These are phyloP conservation scores for Pheosia tremula DNA, from an alignment of 2,888 invertebrate genomes.

Conservation along the genomic window DNA sequence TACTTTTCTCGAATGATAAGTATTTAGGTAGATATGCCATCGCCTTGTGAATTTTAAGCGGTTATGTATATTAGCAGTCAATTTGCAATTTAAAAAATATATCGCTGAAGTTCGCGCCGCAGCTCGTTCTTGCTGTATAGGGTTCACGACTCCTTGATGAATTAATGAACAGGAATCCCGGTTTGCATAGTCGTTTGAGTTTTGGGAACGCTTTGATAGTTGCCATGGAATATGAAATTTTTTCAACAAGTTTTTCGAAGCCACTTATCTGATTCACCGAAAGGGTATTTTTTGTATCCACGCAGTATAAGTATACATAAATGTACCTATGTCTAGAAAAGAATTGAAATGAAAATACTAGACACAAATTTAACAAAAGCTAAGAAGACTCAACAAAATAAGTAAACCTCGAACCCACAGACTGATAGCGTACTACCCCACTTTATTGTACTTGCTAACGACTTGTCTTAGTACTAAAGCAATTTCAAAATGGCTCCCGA, in stretches of 20 bases:
- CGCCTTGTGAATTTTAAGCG: background rate
- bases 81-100: conserved; percentile 74
- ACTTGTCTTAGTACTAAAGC: conserved; percentile 80
- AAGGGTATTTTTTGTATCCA: background rate
- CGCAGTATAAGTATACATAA: too few relatives aligned
- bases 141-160: conserved; percentile 38
- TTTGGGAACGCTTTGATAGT: conserved; percentile 27
- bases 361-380: too few relatives aligned
- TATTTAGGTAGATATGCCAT: background rate
- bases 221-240: conserved; percentile 7
- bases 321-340: too few relatives aligned
- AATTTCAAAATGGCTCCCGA: conserved; percentile 82
- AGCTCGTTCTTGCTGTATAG: conserved; percentile 47
- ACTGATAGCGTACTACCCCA: background rate
- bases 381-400: too few relatives aligned
- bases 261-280: background rate
- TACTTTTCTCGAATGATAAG: too few relatives aligned
- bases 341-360: too few relatives aligned
- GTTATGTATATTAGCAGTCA: conserved; percentile 75
- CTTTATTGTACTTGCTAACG: conserved; percentile 76
- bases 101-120: conserved; percentile 52
- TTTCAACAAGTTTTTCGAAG: background rate
- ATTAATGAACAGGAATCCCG: conserved; percentile 30
- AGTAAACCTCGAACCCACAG: too few relatives aligned
- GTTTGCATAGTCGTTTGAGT: conserved; percentile 34